Percentiles rank a stretch among this genome's conserved stretches.
Conservation (phyloP, 2,888 invertebrate species). For the Nomada goodeniana region DNA sequence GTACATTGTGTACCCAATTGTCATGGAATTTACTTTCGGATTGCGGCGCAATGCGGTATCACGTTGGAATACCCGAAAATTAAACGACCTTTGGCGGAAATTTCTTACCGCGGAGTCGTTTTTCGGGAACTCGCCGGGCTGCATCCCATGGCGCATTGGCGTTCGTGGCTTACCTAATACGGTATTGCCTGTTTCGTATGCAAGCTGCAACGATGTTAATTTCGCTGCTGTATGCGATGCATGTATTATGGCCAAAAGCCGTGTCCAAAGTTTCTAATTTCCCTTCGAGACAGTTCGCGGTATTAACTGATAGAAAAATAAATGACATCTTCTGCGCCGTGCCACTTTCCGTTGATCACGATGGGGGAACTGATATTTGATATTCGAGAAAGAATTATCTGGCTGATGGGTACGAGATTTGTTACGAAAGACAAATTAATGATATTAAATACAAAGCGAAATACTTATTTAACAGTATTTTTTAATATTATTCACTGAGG, state of each 20-base stretch:
- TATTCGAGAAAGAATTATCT: no score
- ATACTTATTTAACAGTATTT: no score
- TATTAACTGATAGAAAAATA: constrained; percentile 21
- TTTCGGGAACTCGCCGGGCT: constrained; percentile 41
- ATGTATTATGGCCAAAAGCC: constrained; percentile 56
- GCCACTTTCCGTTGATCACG: no score
- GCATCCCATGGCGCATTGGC: constrained; percentile 36
- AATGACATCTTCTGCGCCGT: background rate
- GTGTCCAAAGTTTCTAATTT: constrained; percentile 54
- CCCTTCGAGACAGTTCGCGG: constrained; percentile 24
- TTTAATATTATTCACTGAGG: no score
- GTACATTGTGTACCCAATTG: no score
- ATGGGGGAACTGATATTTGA: no score
- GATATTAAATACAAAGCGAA: no score
- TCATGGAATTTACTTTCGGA: background rate
- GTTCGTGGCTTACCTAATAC: constrained; percentile 53
- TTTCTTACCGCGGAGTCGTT: constrained; percentile 25
- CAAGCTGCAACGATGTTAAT: constrained; percentile 52
- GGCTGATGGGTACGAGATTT: no score
- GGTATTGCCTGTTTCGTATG: constrained; percentile 51
- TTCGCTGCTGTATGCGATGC: constrained; percentile 46
- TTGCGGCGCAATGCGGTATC: background rate
- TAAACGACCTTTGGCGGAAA: background rate
- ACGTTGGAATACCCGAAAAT: background rate
- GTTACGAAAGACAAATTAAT: no score